Base-by-base conservation (phyloP, 2,888 invertebrate species). In the Falcaria lacertinaria region DNA sequence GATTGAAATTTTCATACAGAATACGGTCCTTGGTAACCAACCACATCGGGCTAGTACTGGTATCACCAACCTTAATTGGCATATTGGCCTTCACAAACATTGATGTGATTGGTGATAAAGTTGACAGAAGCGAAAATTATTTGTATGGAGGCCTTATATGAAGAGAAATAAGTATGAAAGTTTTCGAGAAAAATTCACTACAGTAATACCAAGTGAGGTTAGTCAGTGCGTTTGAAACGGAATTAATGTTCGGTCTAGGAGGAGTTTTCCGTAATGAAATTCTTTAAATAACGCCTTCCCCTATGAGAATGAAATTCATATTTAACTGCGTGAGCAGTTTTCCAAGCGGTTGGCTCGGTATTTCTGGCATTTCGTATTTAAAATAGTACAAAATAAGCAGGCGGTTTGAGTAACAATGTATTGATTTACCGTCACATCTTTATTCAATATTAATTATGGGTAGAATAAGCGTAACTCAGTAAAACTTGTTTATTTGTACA, bases 191-290 rank as follows among this genome's bases (percentile, higher is more conserved):
- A 73, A 79, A 78, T 81, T 76, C 62, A 77, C 74, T 80, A 77
- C 69, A 76, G n/a, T n/a, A n/a, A 78, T 77, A 66, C 71, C 54
- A 67, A 75, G 69, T 69, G 57, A 4, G 59, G 64, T 68, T 68
- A 66, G 71, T 67, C 67, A 64, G 62, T 71, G 67, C 69, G 71
- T 76, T 74, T 72, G 62, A 73, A 79, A 77, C 64, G 74, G 67
- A 83, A 80, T 75, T 70, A 80, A 82, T 83, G 79, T 65, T 62
- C 57, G 62, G 60, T 71, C 74, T 72, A 74, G 64, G 72, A 74
- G 73, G 69, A 80, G 76, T 76, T 80, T 79, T 67, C 74, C 73
- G 72, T 85, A 87, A 88, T 88, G 82, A 87, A 88, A 88, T 88
- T 88, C 86, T 80, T 83, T 64, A 83, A 81, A 85, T 80, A 82